These are phyloP conservation scores for Stratiomys singularior DNA, from an alignment of 2,888 invertebrate species.

Conservation along the genomic window DNA sequence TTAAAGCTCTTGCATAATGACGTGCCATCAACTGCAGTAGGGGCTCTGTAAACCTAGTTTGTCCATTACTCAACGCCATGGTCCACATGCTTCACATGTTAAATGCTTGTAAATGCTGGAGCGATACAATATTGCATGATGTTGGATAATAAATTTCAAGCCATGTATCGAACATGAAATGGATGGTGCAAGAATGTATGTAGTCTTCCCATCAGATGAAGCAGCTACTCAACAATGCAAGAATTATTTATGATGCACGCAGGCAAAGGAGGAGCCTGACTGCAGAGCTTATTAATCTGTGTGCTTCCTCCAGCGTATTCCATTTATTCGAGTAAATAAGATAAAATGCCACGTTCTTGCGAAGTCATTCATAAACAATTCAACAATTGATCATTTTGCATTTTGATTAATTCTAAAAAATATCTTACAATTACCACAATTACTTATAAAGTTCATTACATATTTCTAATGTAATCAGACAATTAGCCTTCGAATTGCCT, in stretches of 20 bases:
- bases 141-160: constrained; percentile 30
- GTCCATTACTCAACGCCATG: constrained; percentile 18
- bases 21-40: background rate
- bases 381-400: too few relatives aligned
- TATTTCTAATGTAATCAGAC: too few relatives aligned
- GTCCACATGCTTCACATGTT: constrained; percentile 6
- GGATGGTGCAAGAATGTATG: constrained; percentile 8
- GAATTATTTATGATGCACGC: background rate
- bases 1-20: background rate
- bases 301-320: too few relatives aligned
- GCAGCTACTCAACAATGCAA: background rate
- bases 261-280: too few relatives aligned
- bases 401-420: too few relatives aligned
- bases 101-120: background rate
- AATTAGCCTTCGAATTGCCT: too few relatives aligned
- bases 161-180: constrained; percentile 16
- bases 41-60: background rate
- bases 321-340: too few relatives aligned
- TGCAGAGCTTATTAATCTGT: too few relatives aligned
- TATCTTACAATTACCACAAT: too few relatives aligned
- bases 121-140: constrained; percentile 8
- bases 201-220: background rate
- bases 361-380: too few relatives aligned
- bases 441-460: too few relatives aligned
- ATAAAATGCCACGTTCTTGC: too few relatives aligned